phyloP scores from a whole-genome alignment of 2,113 vertebrate species.

The Anser brachyrhynchus region DNA sequence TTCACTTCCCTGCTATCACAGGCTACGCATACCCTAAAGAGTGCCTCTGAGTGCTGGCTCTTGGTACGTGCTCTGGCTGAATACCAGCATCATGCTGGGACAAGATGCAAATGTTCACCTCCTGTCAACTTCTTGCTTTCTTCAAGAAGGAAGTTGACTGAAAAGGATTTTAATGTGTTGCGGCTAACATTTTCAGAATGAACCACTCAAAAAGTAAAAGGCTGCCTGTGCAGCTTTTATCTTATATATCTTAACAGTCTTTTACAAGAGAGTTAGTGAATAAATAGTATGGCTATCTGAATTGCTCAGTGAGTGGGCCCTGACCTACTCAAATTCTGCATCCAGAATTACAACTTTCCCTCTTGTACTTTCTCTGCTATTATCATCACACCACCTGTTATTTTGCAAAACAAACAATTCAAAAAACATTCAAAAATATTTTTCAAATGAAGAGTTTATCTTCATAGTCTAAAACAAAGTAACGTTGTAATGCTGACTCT shows the following conservation, averaged over 20 bases:
- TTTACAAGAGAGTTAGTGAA: background rate
- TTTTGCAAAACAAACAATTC: background rate
- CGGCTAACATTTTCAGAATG: background rate
- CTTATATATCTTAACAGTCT: background rate
- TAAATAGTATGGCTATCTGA: background rate
- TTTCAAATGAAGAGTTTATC: background rate
- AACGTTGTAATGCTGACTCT: background rate
- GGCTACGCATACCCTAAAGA: fast-evolving
- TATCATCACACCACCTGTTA: background rate
- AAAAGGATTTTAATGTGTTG: background rate
- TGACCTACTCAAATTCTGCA: background rate
- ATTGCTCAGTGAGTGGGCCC: background rate
- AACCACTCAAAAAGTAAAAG: background rate
- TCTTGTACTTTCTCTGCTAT: background rate
- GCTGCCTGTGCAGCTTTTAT: background rate
- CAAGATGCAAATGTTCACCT: background rate
- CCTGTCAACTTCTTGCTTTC: background rate
- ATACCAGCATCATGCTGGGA: background rate
- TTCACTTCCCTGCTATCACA: background rate
- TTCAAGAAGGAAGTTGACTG: background rate
- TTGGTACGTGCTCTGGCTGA: background rate
- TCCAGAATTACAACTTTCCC: background rate
- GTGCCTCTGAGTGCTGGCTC: background rate
- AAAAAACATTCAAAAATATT: too few relatives aligned
- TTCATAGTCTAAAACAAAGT: background rate